Conservation (phyloP, 2,797 vertebrate genomes). For the Hemibagrus guttatus region DNA sequence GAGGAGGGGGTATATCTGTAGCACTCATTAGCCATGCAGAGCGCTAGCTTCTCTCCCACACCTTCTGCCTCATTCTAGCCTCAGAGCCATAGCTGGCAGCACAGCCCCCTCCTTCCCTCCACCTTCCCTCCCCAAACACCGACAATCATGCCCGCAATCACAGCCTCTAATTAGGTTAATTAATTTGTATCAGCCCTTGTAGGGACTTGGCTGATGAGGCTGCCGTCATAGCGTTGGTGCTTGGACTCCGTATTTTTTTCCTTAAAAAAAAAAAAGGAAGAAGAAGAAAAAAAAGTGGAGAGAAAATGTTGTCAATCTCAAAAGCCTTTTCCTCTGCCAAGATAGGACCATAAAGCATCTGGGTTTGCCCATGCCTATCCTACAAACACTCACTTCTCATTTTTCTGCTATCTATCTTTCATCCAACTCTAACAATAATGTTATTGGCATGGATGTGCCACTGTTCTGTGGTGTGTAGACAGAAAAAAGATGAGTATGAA, state of each 20-base stretch:
- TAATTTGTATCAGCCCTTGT: slow-evolving; percentile 99
- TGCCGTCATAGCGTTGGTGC: slow-evolving; percentile 90
- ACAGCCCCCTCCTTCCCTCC: slow-evolving; percentile 73
- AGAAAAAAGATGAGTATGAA: slow-evolving; percentile 29
- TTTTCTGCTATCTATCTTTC: slow-evolving; percentile 52
- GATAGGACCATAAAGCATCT: slow-evolving; percentile 66
- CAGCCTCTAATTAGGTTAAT: slow-evolving; percentile 99
- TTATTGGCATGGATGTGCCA: slow-evolving; percentile 52
- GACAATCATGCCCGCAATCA: slow-evolving; percentile 99
- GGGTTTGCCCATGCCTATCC: slow-evolving; percentile 57
- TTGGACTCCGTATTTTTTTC: slow-evolving; percentile 63
- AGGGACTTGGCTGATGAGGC: slow-evolving; percentile 99
- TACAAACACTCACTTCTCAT: slow-evolving; percentile 46
- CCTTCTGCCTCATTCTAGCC: slow-evolving; percentile 93
- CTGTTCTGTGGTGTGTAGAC: slow-evolving; percentile 57
- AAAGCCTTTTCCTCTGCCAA: slow-evolving; percentile 60
- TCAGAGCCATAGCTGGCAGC: slow-evolving; percentile 90
- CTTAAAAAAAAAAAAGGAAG: slow-evolving; percentile 25
- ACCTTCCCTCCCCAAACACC: slow-evolving; percentile 68
- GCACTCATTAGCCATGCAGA: slow-evolving; percentile 91
- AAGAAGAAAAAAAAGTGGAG: slow-evolving; percentile 24
- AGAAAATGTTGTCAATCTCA: slow-evolving; percentile 53
- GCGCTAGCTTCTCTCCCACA: slow-evolving; percentile 92
- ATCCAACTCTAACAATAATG: slow-evolving; percentile 8
- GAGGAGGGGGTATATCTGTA: slow-evolving; percentile 52